These are phyloP conservation scores for Nemoura dubitans DNA, from an alignment of 2,888 invertebrate genomes.

Conservation along the genomic window DNA sequence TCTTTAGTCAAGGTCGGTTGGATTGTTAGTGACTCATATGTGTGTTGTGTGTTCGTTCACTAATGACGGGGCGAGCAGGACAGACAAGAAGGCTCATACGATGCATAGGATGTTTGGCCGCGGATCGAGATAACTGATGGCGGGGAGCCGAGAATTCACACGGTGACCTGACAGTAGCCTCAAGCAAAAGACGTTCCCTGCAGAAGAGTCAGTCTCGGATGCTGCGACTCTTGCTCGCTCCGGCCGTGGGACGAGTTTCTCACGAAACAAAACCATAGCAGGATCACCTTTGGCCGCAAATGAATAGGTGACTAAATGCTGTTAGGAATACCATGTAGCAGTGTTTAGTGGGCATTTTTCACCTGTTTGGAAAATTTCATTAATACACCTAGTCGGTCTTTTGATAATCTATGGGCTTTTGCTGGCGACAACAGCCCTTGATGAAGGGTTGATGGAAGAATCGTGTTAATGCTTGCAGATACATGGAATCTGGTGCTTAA, in stretches of 20 bases:
- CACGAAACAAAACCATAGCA: slow-evolving; percentile 18
- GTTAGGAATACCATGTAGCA: slow-evolving; percentile 23
- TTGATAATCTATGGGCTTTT: background rate
- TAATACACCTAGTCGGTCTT: slow-evolving; percentile 14
- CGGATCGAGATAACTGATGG: slow-evolving; percentile 26
- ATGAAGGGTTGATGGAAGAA: slow-evolving; percentile 37
- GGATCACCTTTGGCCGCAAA: slow-evolving; percentile 9
- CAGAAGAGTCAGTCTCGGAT: background rate
- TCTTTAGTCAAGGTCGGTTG: background rate
- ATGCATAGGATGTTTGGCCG: background rate
- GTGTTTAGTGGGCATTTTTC: slow-evolving; percentile 28
- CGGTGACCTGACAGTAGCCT: slow-evolving; percentile 22
- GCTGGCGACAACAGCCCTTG: background rate
- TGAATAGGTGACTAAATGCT: slow-evolving; percentile 36
- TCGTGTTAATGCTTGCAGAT: background rate
- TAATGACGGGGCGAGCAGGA: background rate
- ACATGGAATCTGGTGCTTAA: background rate
- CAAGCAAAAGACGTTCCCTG: background rate
- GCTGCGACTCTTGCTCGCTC: background rate
- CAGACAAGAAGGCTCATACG: slow-evolving; percentile 25
- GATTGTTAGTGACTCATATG: slow-evolving; percentile 23
- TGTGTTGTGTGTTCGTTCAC: background rate
- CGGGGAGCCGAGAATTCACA: slow-evolving; percentile 17
- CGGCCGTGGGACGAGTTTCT: background rate
- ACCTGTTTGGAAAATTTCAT: slow-evolving; percentile 24